Evolutionary conservation across 1,140 invertebrate genomes (phyloP).

Genomic region (Aphis gossypii): DNA sequence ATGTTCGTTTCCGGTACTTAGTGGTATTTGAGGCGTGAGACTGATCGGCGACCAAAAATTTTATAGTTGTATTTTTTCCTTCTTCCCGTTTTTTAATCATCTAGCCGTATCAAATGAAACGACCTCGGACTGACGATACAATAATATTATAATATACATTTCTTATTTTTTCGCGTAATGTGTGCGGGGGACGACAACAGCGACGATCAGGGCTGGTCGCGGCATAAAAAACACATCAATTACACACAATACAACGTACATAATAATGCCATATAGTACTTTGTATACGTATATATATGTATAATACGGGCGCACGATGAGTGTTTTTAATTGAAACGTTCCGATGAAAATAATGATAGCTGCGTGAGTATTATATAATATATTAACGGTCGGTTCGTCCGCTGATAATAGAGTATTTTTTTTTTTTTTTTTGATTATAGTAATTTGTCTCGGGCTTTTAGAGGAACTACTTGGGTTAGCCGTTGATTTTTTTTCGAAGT

Average conservation of each 20-base stretch:
- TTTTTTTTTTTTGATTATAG: background rate
- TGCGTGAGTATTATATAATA: background rate
- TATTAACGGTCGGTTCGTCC: background rate
- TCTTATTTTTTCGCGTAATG: background rate
- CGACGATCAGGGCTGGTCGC: background rate
- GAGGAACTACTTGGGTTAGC: background rate
- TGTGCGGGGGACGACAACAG: background rate
- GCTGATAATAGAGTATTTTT: background rate
- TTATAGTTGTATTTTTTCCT: background rate
- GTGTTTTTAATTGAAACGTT: constrained; percentile 21
- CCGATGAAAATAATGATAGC: background rate
- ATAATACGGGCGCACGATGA: background rate
- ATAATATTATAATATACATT: background rate
- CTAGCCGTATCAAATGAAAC: constrained; percentile 24
- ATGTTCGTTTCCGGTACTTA: background rate
- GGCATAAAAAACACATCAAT: constrained; percentile 22
- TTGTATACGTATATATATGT: background rate
- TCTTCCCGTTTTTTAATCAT: background rate
- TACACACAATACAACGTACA: background rate
- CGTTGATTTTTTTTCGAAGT: background rate
- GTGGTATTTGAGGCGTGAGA: background rate
- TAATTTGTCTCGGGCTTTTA: background rate
- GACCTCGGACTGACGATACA: background rate
- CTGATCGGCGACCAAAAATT: background rate
- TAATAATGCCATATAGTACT: background rate